These are phyloP conservation scores for Hyperoodon ampullatus DNA, from an alignment of 2,113 vertebrate species.

Conservation along the genomic window DNA sequence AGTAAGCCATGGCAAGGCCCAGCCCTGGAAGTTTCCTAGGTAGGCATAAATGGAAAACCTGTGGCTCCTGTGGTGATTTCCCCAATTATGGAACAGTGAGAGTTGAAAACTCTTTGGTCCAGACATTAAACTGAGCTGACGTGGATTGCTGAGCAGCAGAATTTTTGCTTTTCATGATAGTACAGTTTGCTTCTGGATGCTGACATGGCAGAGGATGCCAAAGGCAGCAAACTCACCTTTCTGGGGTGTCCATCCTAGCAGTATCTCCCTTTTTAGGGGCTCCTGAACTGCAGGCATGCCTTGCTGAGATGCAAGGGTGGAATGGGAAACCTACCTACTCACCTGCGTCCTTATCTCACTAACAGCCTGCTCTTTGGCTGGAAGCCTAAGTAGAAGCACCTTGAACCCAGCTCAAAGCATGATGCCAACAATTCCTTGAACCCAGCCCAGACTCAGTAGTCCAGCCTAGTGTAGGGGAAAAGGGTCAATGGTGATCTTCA, in stretches of 20 bases:
- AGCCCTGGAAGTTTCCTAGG: not conserved
- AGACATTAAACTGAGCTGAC: not conserved
- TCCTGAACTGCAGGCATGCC: not conserved
- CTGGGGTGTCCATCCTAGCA: not conserved
- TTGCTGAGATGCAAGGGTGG: not conserved
- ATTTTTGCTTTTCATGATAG: not conserved
- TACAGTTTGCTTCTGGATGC: not conserved
- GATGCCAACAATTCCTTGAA: not conserved
- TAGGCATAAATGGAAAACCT: not conserved
- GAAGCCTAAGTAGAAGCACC: not conserved
- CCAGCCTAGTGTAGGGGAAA: not conserved
- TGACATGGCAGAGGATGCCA: no score
- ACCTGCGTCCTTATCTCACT: not conserved
- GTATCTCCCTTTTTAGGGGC: not conserved
- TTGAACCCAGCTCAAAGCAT: not conserved
- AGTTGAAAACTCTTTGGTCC: not conserved
- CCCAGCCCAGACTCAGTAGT: not conserved
- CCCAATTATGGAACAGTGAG: no score
- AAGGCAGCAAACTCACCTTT: not conserved
- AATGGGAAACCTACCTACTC: rapidly evolving
- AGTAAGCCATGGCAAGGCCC: not conserved
- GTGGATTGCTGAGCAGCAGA: not conserved
- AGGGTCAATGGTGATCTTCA: not conserved
- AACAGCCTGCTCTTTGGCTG: not conserved
- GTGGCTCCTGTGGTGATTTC: not conserved